These are phyloP conservation scores for Abrostola triplasia DNA, from an alignment of 2,888 invertebrate genomes.

Conservation along the genomic window DNA sequence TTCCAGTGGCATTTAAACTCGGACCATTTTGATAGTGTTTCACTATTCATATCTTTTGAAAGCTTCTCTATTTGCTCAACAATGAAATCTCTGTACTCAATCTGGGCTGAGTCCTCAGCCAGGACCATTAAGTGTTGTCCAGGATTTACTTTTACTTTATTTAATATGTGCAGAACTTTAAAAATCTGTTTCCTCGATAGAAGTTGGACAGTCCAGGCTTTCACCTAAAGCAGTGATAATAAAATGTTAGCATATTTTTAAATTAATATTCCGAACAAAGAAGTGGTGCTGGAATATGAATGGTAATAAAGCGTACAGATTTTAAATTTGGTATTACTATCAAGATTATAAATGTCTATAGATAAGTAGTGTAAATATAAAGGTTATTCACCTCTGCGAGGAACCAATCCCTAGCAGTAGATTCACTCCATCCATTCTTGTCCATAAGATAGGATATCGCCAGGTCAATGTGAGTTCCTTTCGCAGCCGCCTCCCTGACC, in stretches of 20 bases:
- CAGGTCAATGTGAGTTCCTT: slow-evolving; percentile 89
- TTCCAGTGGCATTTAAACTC: slow-evolving; percentile 82
- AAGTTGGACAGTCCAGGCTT: slow-evolving; percentile 90
- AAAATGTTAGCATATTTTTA: slow-evolving; percentile 1
- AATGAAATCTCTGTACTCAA: slow-evolving; percentile 90
- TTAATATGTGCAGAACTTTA: slow-evolving; percentile 90
- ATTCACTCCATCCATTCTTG: slow-evolving; percentile 86
- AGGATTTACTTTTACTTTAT: slow-evolving; percentile 89
- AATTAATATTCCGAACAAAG: not conserved
- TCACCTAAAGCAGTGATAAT: slow-evolving; percentile 80
- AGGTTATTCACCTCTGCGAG: slow-evolving; percentile 83
- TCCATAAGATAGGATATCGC: slow-evolving; percentile 88
- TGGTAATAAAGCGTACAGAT: not conserved
- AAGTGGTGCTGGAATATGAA: not conserved
- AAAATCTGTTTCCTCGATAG: slow-evolving; percentile 90
- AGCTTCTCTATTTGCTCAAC: slow-evolving; percentile 89
- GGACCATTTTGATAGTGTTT: slow-evolving; percentile 73
- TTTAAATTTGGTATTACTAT: not conserved
- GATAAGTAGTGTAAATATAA: slow-evolving; percentile 27
- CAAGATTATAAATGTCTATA: not conserved
- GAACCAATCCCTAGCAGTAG: slow-evolving; percentile 87
- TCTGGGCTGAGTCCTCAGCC: slow-evolving; percentile 88
- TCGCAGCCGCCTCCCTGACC: slow-evolving; percentile 90
- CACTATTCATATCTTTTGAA: slow-evolving; percentile 74
- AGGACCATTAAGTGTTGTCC: slow-evolving; percentile 87